Evolutionary conservation across 2,888 invertebrate species (phyloP), one percentile per base, ranked within the genome.

Genomic region (Epirrhoe alternata): DNA sequence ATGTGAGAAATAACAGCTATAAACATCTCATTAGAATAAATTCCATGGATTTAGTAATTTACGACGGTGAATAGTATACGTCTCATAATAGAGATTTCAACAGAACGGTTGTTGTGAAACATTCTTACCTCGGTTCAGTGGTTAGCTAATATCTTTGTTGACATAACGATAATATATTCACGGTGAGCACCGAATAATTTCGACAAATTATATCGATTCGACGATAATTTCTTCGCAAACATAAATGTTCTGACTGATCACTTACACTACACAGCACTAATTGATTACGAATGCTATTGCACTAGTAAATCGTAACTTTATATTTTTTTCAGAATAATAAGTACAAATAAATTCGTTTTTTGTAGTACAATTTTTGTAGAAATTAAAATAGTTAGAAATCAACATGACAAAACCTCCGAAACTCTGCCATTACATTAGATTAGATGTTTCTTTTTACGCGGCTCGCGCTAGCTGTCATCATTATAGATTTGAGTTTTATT

Each of bases 101-200:
- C 24, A 54, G 49, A 69, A 64, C 16, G 31, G 45, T 53, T 57
- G 64, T 72, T 64, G 66, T 47, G 59, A 69, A 70, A 69, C 63
- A 24, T 59, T 74, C 81, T 84, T 76, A 92, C 90, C 87, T 89
- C 77, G 78, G 72, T 67, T 74, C 68, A 79, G 73, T 75, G 75
- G 83, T 82, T 86, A 87, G 82, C 84, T 90, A 87, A 90, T 90
- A 84, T 84, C 83, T 86, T 86, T 86, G 85, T 88, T 86, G 87
- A 88, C 84, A 85, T 87, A 84, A 77, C 80, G 84, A 82, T 87
- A 86, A 83, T 84, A 71, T 84, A 86, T 87, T 85, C 87, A 85
- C 82, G 80, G 81, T 78, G 80, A 86, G 84, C 81, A 81, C 80
- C 70, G 82, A 82, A 75, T 86, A 85, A 84, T 86, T 86, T 84